Evolutionary conservation across 2,888 invertebrate genomes (phyloP), one percentile per base, ranked within the genome.

Genomic region (Carcina quercana): DNA sequence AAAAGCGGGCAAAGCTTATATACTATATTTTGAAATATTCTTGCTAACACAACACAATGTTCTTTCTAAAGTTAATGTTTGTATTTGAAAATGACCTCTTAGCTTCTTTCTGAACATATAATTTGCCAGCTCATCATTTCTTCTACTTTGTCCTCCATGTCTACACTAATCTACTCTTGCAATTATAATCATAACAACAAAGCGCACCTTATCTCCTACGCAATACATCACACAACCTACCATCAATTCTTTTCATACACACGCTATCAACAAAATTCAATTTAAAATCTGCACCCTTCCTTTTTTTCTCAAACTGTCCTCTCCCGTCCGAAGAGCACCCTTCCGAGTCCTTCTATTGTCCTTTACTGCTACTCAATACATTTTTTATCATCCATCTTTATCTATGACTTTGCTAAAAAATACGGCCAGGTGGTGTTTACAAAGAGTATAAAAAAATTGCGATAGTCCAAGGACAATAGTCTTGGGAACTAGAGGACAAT

Each of bases 361-460:
- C 24, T 24, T 7, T 48, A 52, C 53, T 46, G 45, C 17, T 48
- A 52, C 53, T 46, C 45, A 43, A 50, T 52, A 47, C 51, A 59
- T 69, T 70, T 70, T 74, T 73, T 69, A 66, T 69, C 59, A 54
- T 47, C 53, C 64, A 61, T 67, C 66, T 66, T 62, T 71, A 68
- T 75, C 69, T 66, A 53, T 71, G 71, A 72, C 62, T 43, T 42
- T 40, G 63, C 62, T 57, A 67, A 76, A 78, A 75, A 75, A 66
- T 51, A 35, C 50, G 52, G 60, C 79, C 79, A 76, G 79, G 75
- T 79, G 78, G 44, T 47, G 42, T 31, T 13, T 37, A 25, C 42
- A 51, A 58, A 54, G 56, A 55, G 48, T 13, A 29, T 44, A 52
- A 67, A 67, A 63, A 67, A 57, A 50, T 35, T 40, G 57, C 54